Base-by-base conservation (phyloP, 2,797 vertebrate genomes). In the Balearica regulorum region DNA sequence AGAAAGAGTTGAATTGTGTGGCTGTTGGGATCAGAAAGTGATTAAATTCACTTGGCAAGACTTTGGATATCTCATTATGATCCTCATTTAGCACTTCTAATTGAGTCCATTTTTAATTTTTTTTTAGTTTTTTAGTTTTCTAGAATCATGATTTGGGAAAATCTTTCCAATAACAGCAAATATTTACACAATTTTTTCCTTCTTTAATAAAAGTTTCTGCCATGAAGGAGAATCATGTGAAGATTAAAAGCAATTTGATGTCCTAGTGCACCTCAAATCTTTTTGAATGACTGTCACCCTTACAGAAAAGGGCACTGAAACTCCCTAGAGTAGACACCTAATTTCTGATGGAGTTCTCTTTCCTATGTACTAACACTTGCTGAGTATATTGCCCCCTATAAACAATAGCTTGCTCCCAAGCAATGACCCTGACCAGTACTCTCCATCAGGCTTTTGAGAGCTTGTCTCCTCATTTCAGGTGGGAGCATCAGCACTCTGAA, bases 31-130 rank as follows among this genome's bases (percentile, higher is more conserved):
- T 98, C 95, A 97, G 96, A 98, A 98, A 98, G 97, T 98, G 98
- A 98, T 99, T 98, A 98, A 98, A 98, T 98, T 98, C 97, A 97
- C 92, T 98, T 98, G 98, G 98, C 98, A 97, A 98, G 97, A 97
- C 97, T 98, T 97, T 97, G 97, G 98, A 95, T 98, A 97, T 97
- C 97, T 98, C 98, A 98, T 98, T 98, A 98, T 96, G 96, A 97
- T 97, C 94, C 96, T 98, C 98, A 98, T 98, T 98, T 98, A 98
- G 96, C 97, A 97, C 96, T 97, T 98, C 95, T 98, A 98, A 98
- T 98, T 97, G 97, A 97, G 96, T 97, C 97, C 90, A 94, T 96
- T 97, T 96, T 73, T 43, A 33, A 65, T 5, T 39, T 61, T 86
- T 53, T 53, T 53, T 43, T 41, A 41, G 41, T 43, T 66, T 93